A percentile compares a stretch with the other conserved stretches of the same genome.
These are phyloP conservation scores for Zaprionus capensis DNA, from an alignment of 1,140 invertebrate species.

Conservation along the genomic window DNA sequence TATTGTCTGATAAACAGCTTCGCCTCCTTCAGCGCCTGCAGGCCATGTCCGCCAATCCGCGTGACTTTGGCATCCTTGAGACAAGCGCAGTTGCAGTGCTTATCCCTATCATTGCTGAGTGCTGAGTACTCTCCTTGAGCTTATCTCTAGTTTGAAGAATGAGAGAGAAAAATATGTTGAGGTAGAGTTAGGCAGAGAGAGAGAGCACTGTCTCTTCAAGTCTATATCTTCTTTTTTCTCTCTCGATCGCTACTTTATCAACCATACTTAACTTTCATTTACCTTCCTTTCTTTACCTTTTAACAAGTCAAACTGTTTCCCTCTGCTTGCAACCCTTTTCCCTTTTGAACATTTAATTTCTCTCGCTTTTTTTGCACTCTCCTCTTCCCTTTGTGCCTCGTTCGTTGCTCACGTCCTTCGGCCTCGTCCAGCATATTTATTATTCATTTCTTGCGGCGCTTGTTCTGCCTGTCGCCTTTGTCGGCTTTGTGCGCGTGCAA, in stretches of 20 bases:
- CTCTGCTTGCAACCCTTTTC: background rate
- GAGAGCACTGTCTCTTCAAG: background rate
- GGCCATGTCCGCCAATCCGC: conserved; percentile 20
- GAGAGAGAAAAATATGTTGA: background rate
- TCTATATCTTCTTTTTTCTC: background rate
- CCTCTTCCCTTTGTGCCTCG: background rate
- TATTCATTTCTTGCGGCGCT: conserved; percentile 67
- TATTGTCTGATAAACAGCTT: conserved; percentile 78
- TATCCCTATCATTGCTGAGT: background rate
- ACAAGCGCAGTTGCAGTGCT: background rate
- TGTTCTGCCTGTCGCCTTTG: conserved; percentile 17
- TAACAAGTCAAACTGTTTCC: background rate
- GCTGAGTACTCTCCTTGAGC: background rate
- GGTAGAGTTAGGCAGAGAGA: too few relatives aligned
- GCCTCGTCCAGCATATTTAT: conserved; percentile 47
- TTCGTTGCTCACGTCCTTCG: background rate
- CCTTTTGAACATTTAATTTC: conserved; percentile 1
- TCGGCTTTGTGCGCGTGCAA: background rate
- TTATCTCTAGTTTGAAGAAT: background rate
- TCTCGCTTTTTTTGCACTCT: background rate
- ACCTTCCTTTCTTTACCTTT: background rate
- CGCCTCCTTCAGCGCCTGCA: conserved; percentile 62
- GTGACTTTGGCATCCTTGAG: conserved; percentile 13
- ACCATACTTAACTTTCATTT: background rate
- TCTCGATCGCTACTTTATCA: background rate